Evolutionary conservation across 2,797 vertebrate genomes (phyloP), one percentile per base, ranked within the genome.

Genomic region (Podarcis siculus): DNA sequence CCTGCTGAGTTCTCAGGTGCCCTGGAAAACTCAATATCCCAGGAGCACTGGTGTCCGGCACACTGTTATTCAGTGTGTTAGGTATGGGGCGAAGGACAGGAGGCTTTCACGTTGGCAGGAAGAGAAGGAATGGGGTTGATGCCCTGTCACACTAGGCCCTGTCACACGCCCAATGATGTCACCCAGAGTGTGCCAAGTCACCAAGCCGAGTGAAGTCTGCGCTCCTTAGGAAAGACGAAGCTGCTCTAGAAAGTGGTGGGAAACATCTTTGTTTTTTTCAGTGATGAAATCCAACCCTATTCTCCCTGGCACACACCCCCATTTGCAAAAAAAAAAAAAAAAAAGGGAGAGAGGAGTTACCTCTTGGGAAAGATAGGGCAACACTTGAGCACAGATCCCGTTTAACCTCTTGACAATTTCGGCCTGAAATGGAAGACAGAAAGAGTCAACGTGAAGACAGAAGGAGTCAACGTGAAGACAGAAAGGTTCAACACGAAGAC

Each of bases 381-480:
- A 97, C 93, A 99, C 98, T 96, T 99, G 99, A 49, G 98, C 99
- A 25, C 99, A 99, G 94, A 99, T 99, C 86, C 98, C 99, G 2
- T 99, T 99, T 96, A 99, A 97, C 97, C 99, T 97, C 97, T 99
- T 99, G 93, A 99, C 99, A 1, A 99, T 99, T 95, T 99, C 99
- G 30, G 99, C 98, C 99, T 99, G 93, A 32, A 90, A 86, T 2
- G 2, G 27, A 32, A 89, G 67, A 55, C 79, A 78, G 76, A 64
- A 27, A 6, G 23, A 17, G 25, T n/a, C 82, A 73, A 32, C 15
- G 5, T 72, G 19, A 35, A 72, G 35, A 32, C n/a, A 32, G 13
- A 55, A 55, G 1, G 49, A 55, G 12, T 55, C 42, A 42, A 42
- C 8, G 7, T 2, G 15, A 71, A 72, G 71, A 35, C 71, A 72